Evolutionary conservation across 2,113 vertebrate species (phyloP).

Genomic region (Pholis gunnellus): DNA sequence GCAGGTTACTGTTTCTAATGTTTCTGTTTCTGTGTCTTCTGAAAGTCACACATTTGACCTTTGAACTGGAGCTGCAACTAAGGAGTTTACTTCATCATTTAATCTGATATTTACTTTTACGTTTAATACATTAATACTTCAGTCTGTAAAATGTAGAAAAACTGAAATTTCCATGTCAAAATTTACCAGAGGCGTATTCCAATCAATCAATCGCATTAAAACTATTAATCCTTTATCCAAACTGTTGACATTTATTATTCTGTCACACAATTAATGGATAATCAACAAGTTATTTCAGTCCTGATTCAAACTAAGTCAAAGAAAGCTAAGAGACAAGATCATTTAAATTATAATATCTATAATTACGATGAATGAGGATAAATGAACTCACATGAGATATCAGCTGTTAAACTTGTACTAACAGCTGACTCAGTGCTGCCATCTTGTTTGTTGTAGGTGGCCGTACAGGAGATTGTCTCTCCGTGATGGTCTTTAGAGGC

Average conservation of each 20-base stretch:
- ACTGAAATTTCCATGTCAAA: too few relatives aligned
- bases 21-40: not conserved
- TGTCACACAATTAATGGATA: not conserved
- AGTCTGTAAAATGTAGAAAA: not conserved
- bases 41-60: not conserved
- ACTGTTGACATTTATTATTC: not conserved
- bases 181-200: not conserved
- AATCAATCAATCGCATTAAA: not conserved
- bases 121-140: not conserved
- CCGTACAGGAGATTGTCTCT: conserved; percentile 55
- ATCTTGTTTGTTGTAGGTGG: conserved; percentile 42
- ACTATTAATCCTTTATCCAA: too few relatives aligned
- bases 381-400: conserved; percentile 38
- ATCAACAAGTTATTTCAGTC: not conserved
- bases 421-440: not conserved
- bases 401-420: not conserved
- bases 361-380: not conserved
- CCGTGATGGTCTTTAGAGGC: conserved; percentile 53
- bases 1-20: not conserved
- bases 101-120: not conserved
- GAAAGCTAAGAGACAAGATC: not conserved
- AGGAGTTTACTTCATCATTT: not conserved
- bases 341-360: not conserved
- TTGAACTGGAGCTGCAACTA: not conserved
- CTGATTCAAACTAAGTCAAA: not conserved